phyloP scores from a whole-genome alignment of 35 echinoderm and acorn worm species.

The Heliocidaris erythrogramma region DNA sequence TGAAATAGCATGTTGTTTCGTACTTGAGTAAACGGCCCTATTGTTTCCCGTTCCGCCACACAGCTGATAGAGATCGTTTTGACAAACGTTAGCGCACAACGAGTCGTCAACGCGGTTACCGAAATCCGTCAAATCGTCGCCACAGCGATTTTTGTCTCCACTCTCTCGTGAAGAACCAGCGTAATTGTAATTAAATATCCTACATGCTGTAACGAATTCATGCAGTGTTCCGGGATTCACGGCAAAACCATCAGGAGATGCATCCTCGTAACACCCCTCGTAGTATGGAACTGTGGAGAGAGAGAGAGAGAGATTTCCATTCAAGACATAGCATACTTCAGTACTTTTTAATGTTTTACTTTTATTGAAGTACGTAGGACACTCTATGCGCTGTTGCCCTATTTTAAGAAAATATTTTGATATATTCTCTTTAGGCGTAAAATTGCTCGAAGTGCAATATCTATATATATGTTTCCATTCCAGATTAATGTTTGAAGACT shows the following conservation, averaged over 20 bases:
- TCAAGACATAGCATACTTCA: not conserved
- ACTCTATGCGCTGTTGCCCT: not conserved
- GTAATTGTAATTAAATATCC: not conserved
- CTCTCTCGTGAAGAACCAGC: not conserved
- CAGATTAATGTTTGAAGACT: no score
- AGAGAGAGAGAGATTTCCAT: not conserved
- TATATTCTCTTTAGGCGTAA: not conserved
- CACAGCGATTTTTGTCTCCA: not conserved
- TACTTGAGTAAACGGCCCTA: not conserved
- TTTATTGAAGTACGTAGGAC: not conserved
- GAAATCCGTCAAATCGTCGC: not conserved
- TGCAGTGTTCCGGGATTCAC: not conserved
- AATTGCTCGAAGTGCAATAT: not conserved
- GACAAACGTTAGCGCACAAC: not conserved
- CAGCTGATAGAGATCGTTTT: not conserved
- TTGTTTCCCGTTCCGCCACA: not conserved
- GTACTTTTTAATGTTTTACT: not conserved
- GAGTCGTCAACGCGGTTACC: not conserved
- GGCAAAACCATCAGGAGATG: not conserved
- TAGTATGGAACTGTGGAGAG: not conserved
- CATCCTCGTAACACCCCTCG: not conserved
- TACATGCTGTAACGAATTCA: not conserved
- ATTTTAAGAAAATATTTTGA: not conserved
- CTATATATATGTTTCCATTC: not conserved
- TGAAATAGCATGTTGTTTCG: not conserved